Base-by-base conservation (phyloP, 2,888 invertebrate species). In the Tortricodes alternella region DNA sequence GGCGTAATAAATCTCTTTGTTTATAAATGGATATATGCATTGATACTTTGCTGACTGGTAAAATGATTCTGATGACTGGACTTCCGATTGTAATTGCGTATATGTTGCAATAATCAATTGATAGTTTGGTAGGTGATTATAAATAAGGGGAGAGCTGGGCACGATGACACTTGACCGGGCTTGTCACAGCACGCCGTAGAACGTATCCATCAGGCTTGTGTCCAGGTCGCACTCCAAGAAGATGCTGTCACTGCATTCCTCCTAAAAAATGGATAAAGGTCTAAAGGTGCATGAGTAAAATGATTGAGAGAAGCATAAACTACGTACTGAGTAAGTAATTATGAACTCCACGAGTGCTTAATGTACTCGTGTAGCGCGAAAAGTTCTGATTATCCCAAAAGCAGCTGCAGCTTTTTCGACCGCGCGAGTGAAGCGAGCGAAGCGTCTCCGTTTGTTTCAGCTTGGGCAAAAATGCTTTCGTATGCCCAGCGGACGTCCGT, bases 171-270 rank as follows among this genome's bases (percentile, higher is more conserved):
- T 7, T 11, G 15, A 8, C 18, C 13, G 4, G n/a, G n/a, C 43
- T 18, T 64, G 69, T 87, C 83, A 90, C 83, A 88, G 85, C 66
- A 82, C 87, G 67, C 88, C 80, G 76, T 89, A 89, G 71, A 89
- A 82, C 50, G 88, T 83, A 63, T 89, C 89, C 88, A 90, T 87
- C 64, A 89, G 71, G 68, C 77, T 86, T 38, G 88, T 70, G 66
- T 89, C 89, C 76, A 89, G 76, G 67, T 89, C 89, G 65, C 86
- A 87, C 76, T 89, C 89, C 70, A 89, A 68, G 71, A 89, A 89
- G 68, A 89, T 85, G 80, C 76, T 86, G 67, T 89, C 89, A 70
- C 76, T 83, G 75, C 85, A 85, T 70, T 88, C 89, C 68, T 89
- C 89, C 89, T 90, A 80, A 53, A 85, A 86, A 11, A 34, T 18